Percentiles rank a stretch among this genome's conserved stretches.
Evolutionary conservation across 2,113 vertebrate genomes (phyloP).

Genomic region (Ageneiosus marmoratus): DNA sequence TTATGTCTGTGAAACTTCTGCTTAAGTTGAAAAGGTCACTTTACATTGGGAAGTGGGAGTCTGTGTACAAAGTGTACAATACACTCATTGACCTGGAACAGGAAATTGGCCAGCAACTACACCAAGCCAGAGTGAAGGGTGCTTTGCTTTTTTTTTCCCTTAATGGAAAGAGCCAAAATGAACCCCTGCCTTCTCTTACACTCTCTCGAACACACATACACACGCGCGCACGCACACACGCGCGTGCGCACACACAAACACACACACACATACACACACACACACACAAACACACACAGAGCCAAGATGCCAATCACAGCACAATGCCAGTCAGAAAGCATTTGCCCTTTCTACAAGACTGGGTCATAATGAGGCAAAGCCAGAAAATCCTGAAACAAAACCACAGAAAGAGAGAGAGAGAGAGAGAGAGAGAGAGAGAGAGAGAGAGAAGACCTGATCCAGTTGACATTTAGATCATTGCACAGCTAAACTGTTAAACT

Average conservation of each 20-base stretch:
- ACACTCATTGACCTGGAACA: constrained; percentile 64
- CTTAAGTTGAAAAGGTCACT: constrained; percentile 66
- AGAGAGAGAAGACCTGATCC: background rate
- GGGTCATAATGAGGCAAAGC: constrained; percentile 63
- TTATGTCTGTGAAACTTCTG: constrained; percentile 45
- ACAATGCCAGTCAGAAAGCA: constrained; percentile 71
- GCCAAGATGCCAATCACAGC: constrained; percentile 66
- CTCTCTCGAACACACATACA: background rate
- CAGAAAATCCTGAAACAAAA: constrained; percentile 23
- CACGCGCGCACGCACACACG: constrained; percentile 27
- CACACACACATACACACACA: background rate
- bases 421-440: background rate
- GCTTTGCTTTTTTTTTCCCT: constrained; percentile 29
- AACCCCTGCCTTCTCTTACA: background rate
- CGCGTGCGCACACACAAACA: background rate
- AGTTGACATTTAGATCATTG: constrained; percentile 30
- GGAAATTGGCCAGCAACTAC: constrained; percentile 57
- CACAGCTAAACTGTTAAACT: constrained; percentile 6
- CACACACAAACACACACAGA: constrained; percentile 34
- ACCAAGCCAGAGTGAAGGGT: constrained; percentile 43
- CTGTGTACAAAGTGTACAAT: constrained; percentile 60
- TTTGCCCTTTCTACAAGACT: constrained; percentile 63
- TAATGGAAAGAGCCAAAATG: constrained; percentile 32
- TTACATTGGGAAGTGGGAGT: constrained; percentile 53
- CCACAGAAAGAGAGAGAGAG: background rate